Percentiles rank a stretch among this genome's conserved stretches.
Conservation (phyloP, 2,888 invertebrate genomes). For the Hydroisotoma schaefferi region DNA sequence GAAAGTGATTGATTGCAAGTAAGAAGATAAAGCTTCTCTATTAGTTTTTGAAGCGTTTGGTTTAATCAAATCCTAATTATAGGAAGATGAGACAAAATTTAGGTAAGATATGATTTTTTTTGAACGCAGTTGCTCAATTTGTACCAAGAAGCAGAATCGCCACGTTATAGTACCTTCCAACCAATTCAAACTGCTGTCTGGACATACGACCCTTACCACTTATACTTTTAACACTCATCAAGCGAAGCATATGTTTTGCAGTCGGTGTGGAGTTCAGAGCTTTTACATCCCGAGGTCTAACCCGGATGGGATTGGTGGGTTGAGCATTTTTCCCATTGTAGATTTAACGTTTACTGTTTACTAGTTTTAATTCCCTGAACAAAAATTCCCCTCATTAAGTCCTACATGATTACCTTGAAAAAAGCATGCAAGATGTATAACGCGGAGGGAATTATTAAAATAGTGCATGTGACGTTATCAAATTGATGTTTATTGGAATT, state of each 20-base stretch:
- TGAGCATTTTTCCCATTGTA: too few relatives aligned
- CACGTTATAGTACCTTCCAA: conserved; percentile 55
- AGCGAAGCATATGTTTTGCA: conserved; percentile 56
- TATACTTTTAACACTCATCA: conserved; percentile 55
- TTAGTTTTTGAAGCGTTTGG: neutral
- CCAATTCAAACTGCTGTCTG: conserved; percentile 53
- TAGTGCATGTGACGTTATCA: too few relatives aligned
- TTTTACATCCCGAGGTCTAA: conserved; percentile 58
- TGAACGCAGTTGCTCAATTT: conserved; percentile 54
- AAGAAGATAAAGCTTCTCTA: conserved; percentile 35
- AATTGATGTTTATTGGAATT: too few relatives aligned
- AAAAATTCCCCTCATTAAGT: too few relatives aligned
- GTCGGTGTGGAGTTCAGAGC: conserved; percentile 57
- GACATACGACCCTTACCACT: conserved; percentile 52
- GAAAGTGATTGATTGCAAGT: conserved; percentile 54
- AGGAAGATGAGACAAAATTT: neutral
- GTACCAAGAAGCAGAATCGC: conserved; percentile 55
- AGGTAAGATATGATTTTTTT: neutral
- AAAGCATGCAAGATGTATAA: neutral
- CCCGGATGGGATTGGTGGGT: conserved; percentile 55
- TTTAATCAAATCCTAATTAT: neutral
- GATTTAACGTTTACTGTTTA: too few relatives aligned
- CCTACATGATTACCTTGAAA: neutral
- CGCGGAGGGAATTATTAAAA: neutral
- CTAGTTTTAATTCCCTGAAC: too few relatives aligned